phyloP scores from a whole-genome alignment of 2,888 invertebrate genomes.

The Tipula lateralis region DNA sequence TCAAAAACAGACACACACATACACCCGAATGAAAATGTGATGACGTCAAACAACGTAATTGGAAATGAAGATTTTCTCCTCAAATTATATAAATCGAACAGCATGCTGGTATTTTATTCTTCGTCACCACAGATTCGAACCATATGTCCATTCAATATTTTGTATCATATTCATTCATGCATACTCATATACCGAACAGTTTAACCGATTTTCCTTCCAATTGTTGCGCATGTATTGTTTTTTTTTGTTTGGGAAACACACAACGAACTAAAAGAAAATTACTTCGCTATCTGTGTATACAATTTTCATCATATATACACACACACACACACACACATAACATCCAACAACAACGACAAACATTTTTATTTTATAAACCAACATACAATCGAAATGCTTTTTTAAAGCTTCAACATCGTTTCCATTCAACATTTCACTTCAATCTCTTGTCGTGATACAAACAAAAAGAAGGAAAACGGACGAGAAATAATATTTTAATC shows the following conservation, averaged over 20 bases:
- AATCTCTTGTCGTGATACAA: background rate
- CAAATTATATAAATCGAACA: background rate
- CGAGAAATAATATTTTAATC: background rate
- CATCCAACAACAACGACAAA: background rate
- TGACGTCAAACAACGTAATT: background rate
- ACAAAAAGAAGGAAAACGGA: background rate
- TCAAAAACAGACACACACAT: background rate
- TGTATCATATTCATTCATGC: background rate
- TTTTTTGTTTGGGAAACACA: background rate
- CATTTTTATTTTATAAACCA: background rate
- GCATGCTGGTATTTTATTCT: background rate
- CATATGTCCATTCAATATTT: constrained; percentile 3
- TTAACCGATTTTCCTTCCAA: background rate
- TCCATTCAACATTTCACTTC: constrained; percentile 24
- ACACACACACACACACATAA: background rate
- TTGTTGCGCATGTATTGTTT: constrained; percentile 20
- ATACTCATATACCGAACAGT: background rate
- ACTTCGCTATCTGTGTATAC: background rate
- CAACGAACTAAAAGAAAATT: background rate
- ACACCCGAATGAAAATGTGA: background rate
- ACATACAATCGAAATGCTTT: constrained; percentile 24
- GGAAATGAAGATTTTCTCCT: background rate
- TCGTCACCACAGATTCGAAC: background rate
- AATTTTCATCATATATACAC: too few species aligned
- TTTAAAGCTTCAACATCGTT: constrained; percentile 9